These are phyloP conservation scores for Lepidochitona cinerea DNA, from an alignment of 2,888 invertebrate genomes.

Conservation along the genomic window DNA sequence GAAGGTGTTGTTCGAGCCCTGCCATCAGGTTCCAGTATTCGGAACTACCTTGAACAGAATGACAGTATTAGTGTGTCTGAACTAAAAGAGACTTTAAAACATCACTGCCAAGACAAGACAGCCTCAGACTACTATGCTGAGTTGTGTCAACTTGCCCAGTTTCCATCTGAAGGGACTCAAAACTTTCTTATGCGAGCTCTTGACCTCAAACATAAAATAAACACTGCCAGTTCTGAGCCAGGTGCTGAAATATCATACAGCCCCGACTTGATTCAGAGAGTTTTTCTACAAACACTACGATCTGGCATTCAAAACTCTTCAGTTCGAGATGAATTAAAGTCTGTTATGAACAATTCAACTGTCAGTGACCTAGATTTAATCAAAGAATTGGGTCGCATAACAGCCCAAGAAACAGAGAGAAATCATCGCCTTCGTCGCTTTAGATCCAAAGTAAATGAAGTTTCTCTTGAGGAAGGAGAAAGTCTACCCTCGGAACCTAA, in stretches of 20 bases:
- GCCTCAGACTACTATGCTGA: too few relatives aligned
- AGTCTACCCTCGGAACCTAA: background rate
- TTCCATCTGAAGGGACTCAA: conserved; percentile 6
- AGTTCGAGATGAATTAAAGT: conserved; percentile 11
- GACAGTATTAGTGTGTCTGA: too few relatives aligned
- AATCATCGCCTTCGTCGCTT: background rate
- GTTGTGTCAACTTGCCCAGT: too few relatives aligned
- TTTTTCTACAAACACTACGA: conserved; percentile 9
- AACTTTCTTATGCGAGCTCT: conserved; percentile 14
- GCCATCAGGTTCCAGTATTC: too few relatives aligned
- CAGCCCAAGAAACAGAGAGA: conserved; percentile 11
- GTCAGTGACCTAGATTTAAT: conserved; percentile 13
- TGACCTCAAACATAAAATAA: conserved; percentile 11
- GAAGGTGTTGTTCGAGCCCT: too few relatives aligned
- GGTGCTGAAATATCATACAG: conserved; percentile 7
- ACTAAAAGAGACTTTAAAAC: too few relatives aligned
- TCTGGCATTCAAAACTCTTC: conserved; percentile 4
- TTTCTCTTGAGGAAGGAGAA: background rate
- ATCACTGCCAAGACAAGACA: too few relatives aligned
- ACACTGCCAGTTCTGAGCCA: conserved; percentile 7
- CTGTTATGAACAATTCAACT: background rate
- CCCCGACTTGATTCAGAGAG: conserved; percentile 4
- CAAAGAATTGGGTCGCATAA: background rate
- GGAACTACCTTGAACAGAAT: too few relatives aligned
- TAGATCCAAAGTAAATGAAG: background rate